phyloP scores from a whole-genome alignment of 2,113 vertebrate genomes.

The Apodemus speciosus region DNA sequence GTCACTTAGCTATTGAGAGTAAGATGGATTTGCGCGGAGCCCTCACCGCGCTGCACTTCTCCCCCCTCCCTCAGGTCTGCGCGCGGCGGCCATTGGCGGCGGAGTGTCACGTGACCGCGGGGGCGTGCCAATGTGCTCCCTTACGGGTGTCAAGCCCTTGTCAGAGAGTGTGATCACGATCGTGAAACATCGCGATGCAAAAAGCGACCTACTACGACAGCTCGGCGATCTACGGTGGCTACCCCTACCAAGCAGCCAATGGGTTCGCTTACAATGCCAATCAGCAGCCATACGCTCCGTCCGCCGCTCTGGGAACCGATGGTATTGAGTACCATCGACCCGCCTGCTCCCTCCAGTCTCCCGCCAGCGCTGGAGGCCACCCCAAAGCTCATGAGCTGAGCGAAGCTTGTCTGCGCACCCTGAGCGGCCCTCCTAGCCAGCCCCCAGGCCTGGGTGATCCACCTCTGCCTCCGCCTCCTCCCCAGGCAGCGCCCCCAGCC shows the following conservation, averaged over 20 bases:
- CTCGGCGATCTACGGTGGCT: constrained; percentile 99
- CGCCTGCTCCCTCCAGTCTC: constrained; percentile 96
- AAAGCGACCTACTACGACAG: constrained; percentile 99
- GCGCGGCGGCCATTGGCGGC: constrained; percentile 97
- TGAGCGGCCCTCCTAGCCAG: constrained; percentile 89
- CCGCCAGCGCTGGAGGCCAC: constrained; percentile 89
- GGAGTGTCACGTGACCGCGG: constrained; percentile 97
- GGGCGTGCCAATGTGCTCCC: constrained; percentile 99
- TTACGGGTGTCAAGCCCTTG: constrained; percentile 99
- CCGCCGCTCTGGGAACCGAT: constrained; percentile 91
- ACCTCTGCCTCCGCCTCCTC: constrained; percentile 85
- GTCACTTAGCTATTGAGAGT: constrained; percentile 99
- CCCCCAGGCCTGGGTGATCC: constrained; percentile 88
- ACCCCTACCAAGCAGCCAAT: constrained; percentile 98
- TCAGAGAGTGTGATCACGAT: constrained; percentile 99
- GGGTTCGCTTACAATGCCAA: constrained; percentile 98
- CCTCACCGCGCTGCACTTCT: constrained; percentile 95
- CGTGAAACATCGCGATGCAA: constrained; percentile 99
- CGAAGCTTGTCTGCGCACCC: constrained; percentile 93
- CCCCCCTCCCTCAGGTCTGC: constrained; percentile 94
- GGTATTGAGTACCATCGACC: constrained; percentile 95
- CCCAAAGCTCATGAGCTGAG: constrained; percentile 93
- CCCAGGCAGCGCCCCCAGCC: constrained; percentile 84
- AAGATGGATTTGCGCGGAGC: constrained; percentile 99
- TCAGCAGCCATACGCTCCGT: constrained; percentile 96